Conservation (phyloP, 1,140 invertebrate genomes). For the Pomacea maculata region DNA sequence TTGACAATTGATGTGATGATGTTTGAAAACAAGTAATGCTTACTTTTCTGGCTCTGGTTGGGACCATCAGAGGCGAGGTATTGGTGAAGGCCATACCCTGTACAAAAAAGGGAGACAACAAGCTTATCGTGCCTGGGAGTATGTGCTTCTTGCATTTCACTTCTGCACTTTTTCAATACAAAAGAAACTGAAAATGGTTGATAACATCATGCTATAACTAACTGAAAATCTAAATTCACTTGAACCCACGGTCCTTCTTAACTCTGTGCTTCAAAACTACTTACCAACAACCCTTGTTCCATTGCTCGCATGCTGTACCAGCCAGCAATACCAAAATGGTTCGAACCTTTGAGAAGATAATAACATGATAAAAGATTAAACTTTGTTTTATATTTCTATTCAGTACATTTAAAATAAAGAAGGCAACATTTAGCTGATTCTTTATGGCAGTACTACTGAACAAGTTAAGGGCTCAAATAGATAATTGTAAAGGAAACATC, state of each 20-base stretch:
- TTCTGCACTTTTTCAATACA: no score
- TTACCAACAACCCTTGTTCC: conserved; percentile 77
- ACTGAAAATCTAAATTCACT: no score
- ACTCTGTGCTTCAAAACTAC: conserved; percentile 7
- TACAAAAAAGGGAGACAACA: not conserved
- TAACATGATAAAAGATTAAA: not conserved
- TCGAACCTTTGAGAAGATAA: conserved; percentile 69
- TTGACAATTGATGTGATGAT: not conserved
- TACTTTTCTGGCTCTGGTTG: conserved; percentile 82
- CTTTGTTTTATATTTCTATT: not conserved
- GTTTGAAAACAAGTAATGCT: not conserved
- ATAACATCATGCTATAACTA: no score
- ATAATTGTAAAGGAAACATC: no score
- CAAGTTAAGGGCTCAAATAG: no score
- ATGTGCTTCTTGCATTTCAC: no score
- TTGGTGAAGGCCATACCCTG: conserved; percentile 91
- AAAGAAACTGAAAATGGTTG: no score
- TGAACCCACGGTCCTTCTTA: no score
- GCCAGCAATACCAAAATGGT: conserved; percentile 91
- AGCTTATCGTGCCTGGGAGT: no score
- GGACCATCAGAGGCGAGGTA: conserved; percentile 87
- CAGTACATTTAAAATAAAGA: not conserved
- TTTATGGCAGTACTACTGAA: no score
- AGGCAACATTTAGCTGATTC: no score
- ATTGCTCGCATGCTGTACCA: conserved; percentile 85